phyloP scores from a whole-genome alignment of 2,888 invertebrate species.

The Drosophila diplacantha region DNA sequence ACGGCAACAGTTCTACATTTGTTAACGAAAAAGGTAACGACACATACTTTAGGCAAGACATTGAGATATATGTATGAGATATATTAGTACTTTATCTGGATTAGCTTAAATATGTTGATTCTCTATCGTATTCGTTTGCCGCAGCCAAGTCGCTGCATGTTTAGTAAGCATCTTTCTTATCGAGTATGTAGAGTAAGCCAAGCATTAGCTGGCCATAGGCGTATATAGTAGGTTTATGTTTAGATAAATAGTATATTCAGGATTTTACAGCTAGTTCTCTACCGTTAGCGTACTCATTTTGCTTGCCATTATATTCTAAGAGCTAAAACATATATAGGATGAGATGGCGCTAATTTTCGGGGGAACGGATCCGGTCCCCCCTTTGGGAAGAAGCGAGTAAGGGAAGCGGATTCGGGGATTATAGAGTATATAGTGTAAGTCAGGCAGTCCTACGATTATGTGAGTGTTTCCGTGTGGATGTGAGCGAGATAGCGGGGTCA shows the following conservation, averaged over 20 bases:
- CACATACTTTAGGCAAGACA: slow-evolving; percentile 61
- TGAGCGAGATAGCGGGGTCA: slow-evolving; percentile 31
- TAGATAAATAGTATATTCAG: slow-evolving; percentile 38
- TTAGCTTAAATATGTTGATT: slow-evolving; percentile 21
- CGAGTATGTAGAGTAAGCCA: slow-evolving; percentile 31
- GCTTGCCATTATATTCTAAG: slow-evolving; percentile 48
- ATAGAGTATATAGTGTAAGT: slow-evolving; percentile 7
- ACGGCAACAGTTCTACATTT: slow-evolving; percentile 54
- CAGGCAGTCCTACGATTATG: slow-evolving; percentile 25
- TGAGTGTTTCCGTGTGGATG: slow-evolving; percentile 22
- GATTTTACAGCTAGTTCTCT: slow-evolving; percentile 60
- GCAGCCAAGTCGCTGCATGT: slow-evolving; percentile 42
- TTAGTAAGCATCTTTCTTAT: slow-evolving; percentile 60
- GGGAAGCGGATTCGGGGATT: slow-evolving; percentile 16
- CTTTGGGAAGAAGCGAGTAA: slow-evolving; percentile 10
- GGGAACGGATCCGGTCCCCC: slow-evolving; percentile 3
- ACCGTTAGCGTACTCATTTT: slow-evolving; percentile 61
- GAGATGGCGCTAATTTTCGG: slow-evolving; percentile 11
- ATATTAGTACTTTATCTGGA: slow-evolving; percentile 31
- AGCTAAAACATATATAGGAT: slow-evolving; percentile 51
- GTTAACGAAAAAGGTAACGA: slow-evolving; percentile 54
- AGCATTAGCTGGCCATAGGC: slow-evolving; percentile 38
- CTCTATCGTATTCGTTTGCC: slow-evolving; percentile 27
- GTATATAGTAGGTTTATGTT: slow-evolving; percentile 21
- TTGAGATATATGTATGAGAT: slow-evolving; percentile 41